Evolutionary conservation across 64 coral and sea anemone genomes (phyloP).

Genomic region (Cladopsammia gracilis): DNA sequence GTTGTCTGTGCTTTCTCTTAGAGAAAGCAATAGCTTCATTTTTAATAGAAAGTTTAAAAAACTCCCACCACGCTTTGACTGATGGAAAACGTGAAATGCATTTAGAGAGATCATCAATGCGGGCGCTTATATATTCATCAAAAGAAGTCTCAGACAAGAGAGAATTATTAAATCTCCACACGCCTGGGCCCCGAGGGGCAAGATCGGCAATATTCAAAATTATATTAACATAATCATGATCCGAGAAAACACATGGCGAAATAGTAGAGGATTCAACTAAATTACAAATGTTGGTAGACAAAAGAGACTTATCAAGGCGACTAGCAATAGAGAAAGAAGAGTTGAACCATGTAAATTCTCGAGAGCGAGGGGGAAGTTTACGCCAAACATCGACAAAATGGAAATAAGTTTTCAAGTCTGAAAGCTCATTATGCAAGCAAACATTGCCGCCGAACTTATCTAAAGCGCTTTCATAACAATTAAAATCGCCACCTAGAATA

Average conservation of each 20-base stretch:
- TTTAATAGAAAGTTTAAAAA: neutral
- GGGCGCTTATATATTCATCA: neutral
- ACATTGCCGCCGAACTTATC: slow-evolving; percentile 18
- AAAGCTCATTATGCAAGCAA: neutral
- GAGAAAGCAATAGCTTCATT: neutral
- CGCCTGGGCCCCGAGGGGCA: neutral
- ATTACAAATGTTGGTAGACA: neutral
- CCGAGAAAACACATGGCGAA: neutral
- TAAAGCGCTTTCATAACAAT: slow-evolving; percentile 1
- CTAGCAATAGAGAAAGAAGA: neutral
- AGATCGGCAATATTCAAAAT: neutral
- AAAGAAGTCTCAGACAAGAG: neutral
- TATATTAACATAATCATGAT: slow-evolving; percentile 19
- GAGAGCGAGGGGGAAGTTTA: neutral
- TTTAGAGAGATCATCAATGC: neutral
- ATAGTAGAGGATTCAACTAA: neutral
- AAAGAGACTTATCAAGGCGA: neutral
- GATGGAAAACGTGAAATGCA: neutral
- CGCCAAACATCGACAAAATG: slow-evolving; percentile 29
- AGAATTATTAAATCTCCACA: slow-evolving; percentile 24
- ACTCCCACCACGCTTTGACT: neutral
- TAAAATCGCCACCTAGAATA: slow-evolving; percentile 28
- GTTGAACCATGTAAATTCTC: slow-evolving; percentile 20
- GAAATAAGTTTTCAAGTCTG: neutral
- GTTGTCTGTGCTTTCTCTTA: neutral